Evolutionary conservation across 2,113 vertebrate species (phyloP).

Genomic region (Scortum barcoo): DNA sequence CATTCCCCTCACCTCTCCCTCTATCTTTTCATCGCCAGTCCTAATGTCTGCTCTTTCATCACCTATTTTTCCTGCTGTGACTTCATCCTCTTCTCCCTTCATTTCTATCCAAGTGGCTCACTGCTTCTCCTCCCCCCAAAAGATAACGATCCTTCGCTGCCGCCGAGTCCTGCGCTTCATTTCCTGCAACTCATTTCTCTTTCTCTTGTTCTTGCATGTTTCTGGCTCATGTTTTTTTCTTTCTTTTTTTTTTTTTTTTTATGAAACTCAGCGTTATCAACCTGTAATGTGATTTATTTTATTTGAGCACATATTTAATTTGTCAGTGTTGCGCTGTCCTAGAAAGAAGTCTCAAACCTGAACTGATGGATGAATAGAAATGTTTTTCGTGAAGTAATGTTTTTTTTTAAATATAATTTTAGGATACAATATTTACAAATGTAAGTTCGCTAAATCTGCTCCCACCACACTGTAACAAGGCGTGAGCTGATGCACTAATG

Average conservation of each 20-base stretch:
- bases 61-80: conserved; percentile 50
- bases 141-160: conserved; percentile 63
- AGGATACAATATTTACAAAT: background rate
- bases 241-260: conserved; percentile 21
- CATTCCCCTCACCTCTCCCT: conserved; percentile 41
- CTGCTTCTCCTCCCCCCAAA: background rate
- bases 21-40: conserved; percentile 57
- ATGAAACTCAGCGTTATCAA: conserved; percentile 45
- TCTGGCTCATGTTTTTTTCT: conserved; percentile 16
- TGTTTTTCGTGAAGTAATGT: background rate
- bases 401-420: conserved; percentile 13
- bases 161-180: conserved; percentile 44
- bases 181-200: conserved; percentile 59
- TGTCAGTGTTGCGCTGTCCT: background rate
- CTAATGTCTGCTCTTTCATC: conserved; percentile 65
- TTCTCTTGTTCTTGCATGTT: conserved; percentile 46
- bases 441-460: too few species aligned
- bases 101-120: conserved; percentile 51
- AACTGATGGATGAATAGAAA: conserved; percentile 1
- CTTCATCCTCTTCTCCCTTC: conserved; percentile 62
- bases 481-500: background rate
- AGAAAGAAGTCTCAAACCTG: background rate
- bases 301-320: conserved; percentile 41
- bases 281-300: conserved; percentile 25
- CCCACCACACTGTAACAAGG: too few species aligned